Evolutionary conservation across 1,140 invertebrate species (phyloP).

Genomic region (Glossosoma conforme): DNA sequence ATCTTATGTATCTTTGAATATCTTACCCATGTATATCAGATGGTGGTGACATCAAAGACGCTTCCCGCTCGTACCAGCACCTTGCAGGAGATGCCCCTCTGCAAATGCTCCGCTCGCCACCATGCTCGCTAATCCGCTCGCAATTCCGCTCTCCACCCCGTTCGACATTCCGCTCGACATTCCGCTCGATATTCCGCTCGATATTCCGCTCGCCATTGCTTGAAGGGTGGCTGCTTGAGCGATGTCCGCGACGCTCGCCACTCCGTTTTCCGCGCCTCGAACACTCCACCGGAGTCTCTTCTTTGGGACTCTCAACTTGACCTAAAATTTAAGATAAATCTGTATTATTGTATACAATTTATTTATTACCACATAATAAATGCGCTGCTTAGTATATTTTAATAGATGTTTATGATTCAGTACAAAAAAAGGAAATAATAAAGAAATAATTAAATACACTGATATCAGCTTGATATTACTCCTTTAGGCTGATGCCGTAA

Average conservation of each 20-base stretch:
- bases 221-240: too few species aligned
- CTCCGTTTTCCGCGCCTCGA: slow-evolving; percentile 1
- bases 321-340: too few species aligned
- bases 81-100: slow-evolving; percentile 19
- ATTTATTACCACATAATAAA: too few species aligned
- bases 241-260: too few species aligned
- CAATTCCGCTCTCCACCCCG: slow-evolving; percentile 11
- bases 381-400: too few species aligned
- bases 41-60: slow-evolving; percentile 21
- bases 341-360: too few species aligned
- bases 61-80: slow-evolving; percentile 26
- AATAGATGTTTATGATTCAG: too few species aligned
- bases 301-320: slow-evolving; percentile 2
- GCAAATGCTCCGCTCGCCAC: slow-evolving; percentile 14
- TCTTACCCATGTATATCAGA: slow-evolving; percentile 28
- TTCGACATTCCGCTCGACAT: slow-evolving; percentile 11
- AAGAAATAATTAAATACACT: too few species aligned
- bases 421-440: too few species aligned
- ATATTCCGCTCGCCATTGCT: slow-evolving; percentile 7
- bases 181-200: slow-evolving; percentile 1
- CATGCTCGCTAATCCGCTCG: slow-evolving; percentile 8
- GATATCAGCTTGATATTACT: too few species aligned
- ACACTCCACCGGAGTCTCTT: neutral
- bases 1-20: too few species aligned
- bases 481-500: too few species aligned